These are phyloP conservation scores for Zosterops pallidus DNA, from an alignment of 2,113 vertebrate species.

Conservation along the genomic window DNA sequence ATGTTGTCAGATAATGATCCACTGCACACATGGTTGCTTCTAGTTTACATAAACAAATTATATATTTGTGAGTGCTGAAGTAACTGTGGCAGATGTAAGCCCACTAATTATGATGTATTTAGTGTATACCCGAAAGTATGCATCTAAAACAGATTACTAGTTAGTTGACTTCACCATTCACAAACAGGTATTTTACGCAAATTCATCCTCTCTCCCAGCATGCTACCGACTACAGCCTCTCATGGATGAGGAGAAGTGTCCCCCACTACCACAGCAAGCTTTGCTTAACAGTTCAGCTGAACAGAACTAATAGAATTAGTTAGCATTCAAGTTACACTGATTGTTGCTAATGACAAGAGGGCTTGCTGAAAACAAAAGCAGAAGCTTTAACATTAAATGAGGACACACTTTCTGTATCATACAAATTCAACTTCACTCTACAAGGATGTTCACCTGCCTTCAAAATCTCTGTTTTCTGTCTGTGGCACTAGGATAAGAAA, in stretches of 20 bases:
- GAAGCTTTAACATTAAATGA: not conserved
- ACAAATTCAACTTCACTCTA: not conserved
- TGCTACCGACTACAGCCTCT: not conserved
- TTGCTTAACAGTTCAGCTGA: conserved; percentile 49
- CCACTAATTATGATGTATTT: conserved; percentile 58
- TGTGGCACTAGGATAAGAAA: conserved; percentile 28
- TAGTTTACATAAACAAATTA: conserved; percentile 60
- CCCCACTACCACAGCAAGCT: not conserved
- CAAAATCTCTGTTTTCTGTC: not conserved
- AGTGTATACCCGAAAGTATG: not conserved
- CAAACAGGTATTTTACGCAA: conserved; percentile 10
- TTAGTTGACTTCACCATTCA: conserved; percentile 42
- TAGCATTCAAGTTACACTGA: conserved; percentile 34
- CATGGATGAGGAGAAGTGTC: not conserved
- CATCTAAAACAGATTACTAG: conserved; percentile 54
- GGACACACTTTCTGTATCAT: not conserved
- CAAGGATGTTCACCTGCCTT: not conserved
- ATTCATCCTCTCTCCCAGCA: not conserved
- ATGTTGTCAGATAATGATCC: conserved; percentile 27
- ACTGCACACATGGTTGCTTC: conserved; percentile 22
- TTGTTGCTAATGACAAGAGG: not conserved
- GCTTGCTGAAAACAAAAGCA: not conserved
- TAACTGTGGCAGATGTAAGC: conserved; percentile 34
- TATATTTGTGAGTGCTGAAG: conserved; percentile 12
- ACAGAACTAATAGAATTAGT: conserved; percentile 52